phyloP scores from a whole-genome alignment of 1,140 invertebrate genomes.

The Thaumetopoea pityocampa region DNA sequence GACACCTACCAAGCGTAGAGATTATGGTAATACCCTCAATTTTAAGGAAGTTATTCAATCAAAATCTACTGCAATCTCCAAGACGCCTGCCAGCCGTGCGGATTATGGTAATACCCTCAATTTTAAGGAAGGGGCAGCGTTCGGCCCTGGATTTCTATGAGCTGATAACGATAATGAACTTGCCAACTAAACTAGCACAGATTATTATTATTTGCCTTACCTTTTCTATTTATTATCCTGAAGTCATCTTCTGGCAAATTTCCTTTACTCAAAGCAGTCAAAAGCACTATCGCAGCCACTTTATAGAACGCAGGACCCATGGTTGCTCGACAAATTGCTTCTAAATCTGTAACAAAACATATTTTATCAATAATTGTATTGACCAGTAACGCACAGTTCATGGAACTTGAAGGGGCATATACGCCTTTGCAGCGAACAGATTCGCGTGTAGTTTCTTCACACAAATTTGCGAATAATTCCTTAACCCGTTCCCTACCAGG shows the following conservation, averaged over 20 bases:
- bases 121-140: too few relatives aligned
- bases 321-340: conserved; percentile 19
- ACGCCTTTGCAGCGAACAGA: conserved; percentile 1
- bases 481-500: too few relatives aligned
- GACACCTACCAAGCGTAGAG: too few relatives aligned
- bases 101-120: too few relatives aligned
- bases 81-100: too few relatives aligned
- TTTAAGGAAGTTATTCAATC: too few relatives aligned
- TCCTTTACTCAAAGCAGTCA: conserved; percentile 47
- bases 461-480: too few relatives aligned
- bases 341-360: conserved; percentile 35
- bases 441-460: too few relatives aligned
- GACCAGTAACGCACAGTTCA: background rate
- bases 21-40: too few relatives aligned
- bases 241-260: conserved; percentile 64
- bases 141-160: too few relatives aligned
- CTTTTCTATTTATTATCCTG: conserved; percentile 67
- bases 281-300: conserved; percentile 43
- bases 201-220: conserved; percentile 29
- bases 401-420: background rate
- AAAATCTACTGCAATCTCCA: too few relatives aligned
- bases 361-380: background rate
- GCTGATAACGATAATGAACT: too few relatives aligned
- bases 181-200: background rate
- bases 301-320: conserved; percentile 40